Conservation (phyloP, 1,140 invertebrate genomes). For the Papilio dardanus region DNA sequence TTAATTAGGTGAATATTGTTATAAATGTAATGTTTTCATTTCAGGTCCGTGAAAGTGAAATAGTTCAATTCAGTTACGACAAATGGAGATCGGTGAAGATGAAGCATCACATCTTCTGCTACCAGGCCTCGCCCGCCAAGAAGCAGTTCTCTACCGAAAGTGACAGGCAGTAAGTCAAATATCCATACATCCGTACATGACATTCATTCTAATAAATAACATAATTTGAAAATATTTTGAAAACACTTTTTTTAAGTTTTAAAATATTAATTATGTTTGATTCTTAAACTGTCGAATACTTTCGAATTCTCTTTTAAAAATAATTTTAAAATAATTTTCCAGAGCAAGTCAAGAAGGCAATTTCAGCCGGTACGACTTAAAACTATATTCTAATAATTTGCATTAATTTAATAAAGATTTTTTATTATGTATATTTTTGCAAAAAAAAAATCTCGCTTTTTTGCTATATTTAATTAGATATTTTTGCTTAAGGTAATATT, state of each 20-base stretch:
- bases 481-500: not conserved
- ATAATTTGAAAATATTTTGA: not conserved
- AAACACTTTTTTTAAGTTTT: not conserved
- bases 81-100: slow-evolving; percentile 92
- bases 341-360: slow-evolving; percentile 79
- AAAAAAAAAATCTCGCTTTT: not conserved
- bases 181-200: too few species aligned
- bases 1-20: too few species aligned
- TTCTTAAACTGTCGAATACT: not conserved
- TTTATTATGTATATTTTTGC: slow-evolving; percentile 18
- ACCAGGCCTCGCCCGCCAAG: slow-evolving; percentile 91
- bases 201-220: not conserved
- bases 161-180: slow-evolving; percentile 83
- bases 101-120: slow-evolving; percentile 94
- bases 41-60: slow-evolving; percentile 89
- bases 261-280: not conserved
- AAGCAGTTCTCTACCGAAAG: slow-evolving; percentile 89
- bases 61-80: slow-evolving; percentile 91
- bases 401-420: not conserved
- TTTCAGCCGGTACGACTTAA: slow-evolving; percentile 72
- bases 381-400: slow-evolving; percentile 42
- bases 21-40: slow-evolving; percentile 32
- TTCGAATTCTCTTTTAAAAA: not conserved
- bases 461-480: not conserved
- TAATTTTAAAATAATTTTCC: slow-evolving; percentile 58